Evolutionary conservation across 1,140 invertebrate species (phyloP).

Genomic region (Gryllus bimaculatus): DNA sequence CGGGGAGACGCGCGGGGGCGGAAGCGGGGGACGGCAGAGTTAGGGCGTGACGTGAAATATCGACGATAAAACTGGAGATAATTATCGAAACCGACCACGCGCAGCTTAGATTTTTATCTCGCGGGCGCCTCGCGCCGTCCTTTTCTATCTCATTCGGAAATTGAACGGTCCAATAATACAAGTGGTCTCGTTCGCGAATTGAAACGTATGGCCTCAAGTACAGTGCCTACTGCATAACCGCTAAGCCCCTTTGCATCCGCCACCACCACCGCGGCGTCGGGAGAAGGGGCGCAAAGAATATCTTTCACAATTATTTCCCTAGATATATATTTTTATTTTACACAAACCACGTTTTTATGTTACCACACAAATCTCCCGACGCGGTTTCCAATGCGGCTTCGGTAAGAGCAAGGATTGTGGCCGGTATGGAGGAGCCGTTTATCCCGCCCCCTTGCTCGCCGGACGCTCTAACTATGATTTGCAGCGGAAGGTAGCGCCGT

Average conservation of each 20-base stretch:
- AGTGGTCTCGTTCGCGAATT: not conserved
- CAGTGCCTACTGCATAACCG: not conserved
- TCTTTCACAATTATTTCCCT: conserved; percentile 1
- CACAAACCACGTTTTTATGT: conserved; percentile 4
- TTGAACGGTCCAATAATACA: not conserved
- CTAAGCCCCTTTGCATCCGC: not conserved
- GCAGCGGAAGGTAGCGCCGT: not conserved
- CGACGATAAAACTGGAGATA: not conserved
- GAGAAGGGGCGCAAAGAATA: not conserved
- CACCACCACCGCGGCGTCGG: not conserved
- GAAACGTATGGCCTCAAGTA: conserved; percentile 3
- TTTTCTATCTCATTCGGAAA: conserved; percentile 1
- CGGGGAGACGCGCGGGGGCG: not conserved
- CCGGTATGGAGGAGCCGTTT: not conserved
- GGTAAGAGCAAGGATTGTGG: not conserved
- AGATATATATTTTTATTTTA: conserved; percentile 6
- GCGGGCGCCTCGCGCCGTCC: not conserved
- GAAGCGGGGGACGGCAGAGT: not conserved
- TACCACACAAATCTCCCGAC: not conserved
- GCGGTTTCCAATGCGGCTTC: not conserved
- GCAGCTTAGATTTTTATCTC: not conserved
- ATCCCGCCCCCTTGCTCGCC: not conserved
- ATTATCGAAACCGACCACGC: not conserved
- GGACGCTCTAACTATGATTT: conserved; percentile 1
- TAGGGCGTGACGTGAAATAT: not conserved